Evolutionary conservation across 2,888 invertebrate genomes (phyloP).

Genomic region (Drosophila eohydei): DNA sequence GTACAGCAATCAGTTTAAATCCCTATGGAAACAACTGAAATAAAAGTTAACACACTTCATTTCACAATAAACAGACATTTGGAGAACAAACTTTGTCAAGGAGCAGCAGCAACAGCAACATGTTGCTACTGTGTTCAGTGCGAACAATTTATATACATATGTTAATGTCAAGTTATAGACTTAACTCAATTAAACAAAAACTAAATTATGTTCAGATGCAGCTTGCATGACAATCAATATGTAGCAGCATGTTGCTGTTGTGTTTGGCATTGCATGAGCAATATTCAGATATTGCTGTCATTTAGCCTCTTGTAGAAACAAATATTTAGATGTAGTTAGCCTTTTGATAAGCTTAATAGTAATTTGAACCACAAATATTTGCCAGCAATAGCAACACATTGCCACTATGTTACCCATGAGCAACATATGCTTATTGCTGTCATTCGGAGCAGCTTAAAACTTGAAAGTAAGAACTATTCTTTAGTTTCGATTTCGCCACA

Average conservation of each 20-base stretch:
- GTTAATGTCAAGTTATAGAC: background rate
- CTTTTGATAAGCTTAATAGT: background rate
- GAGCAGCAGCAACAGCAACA: background rate
- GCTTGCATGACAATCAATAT: background rate
- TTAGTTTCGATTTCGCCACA: conserved; percentile 4
- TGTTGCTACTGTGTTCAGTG: background rate
- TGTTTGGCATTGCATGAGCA: background rate
- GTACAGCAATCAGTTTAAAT: background rate
- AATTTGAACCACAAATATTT: background rate
- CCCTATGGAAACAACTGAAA: background rate
- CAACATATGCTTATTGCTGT: background rate
- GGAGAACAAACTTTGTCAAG: background rate
- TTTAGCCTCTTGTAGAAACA: background rate
- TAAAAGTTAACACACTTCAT: background rate
- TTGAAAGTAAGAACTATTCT: background rate
- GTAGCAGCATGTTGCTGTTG: conserved; percentile 3
- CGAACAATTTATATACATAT: background rate
- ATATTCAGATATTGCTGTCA: conserved; percentile 7
- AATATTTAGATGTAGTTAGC: background rate
- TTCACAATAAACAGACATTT: background rate
- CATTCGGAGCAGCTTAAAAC: background rate
- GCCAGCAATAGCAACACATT: conserved; percentile 1
- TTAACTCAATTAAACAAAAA: background rate
- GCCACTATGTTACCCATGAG: conserved; percentile 4
- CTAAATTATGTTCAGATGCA: background rate